Evolutionary conservation across 2,888 invertebrate species (phyloP).

Genomic region (Chelonus formosanus): DNA sequence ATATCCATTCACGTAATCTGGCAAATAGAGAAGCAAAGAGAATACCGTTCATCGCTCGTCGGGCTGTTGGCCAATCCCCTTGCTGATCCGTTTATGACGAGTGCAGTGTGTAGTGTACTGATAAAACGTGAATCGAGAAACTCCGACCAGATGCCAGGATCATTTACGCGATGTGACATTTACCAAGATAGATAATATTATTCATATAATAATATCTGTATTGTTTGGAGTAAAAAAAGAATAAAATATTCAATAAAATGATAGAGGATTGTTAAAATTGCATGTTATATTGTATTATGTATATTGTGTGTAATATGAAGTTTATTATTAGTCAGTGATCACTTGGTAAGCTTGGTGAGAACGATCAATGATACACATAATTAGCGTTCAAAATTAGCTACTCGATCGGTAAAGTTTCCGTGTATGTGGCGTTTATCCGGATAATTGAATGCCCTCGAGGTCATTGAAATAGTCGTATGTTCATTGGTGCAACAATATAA

Average conservation of each 20-base stretch:
- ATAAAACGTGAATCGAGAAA: conserved; percentile 27
- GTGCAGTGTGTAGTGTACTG: conserved; percentile 37
- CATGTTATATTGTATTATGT: conserved; percentile 3
- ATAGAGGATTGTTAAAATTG: not conserved
- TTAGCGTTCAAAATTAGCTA: conserved; percentile 40
- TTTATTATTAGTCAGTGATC: conserved; percentile 18
- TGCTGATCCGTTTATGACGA: conserved; percentile 40
- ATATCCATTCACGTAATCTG: conserved; percentile 22
- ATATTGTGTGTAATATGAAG: not conserved
- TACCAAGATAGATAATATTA: conserved; percentile 25
- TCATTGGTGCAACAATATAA: conserved; percentile 2
- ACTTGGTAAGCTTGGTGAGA: conserved; percentile 16
- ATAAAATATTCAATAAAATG: no score
- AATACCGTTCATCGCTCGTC: conserved; percentile 4
- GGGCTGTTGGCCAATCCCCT: conserved; percentile 30
- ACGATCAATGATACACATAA: conserved; percentile 38
- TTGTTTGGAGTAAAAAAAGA: not conserved
- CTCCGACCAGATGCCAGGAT: conserved; percentile 35
- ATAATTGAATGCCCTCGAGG: conserved; percentile 27
- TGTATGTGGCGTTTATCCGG: conserved; percentile 33
- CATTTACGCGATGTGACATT: conserved; percentile 33
- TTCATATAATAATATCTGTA: conserved; percentile 2
- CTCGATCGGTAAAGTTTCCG: conserved; percentile 36
- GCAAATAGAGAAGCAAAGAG: conserved; percentile 22
- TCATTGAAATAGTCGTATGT: conserved; percentile 10